Evolutionary conservation across 1,140 invertebrate species (phyloP).

Genomic region (Drosophila jambulina): DNA sequence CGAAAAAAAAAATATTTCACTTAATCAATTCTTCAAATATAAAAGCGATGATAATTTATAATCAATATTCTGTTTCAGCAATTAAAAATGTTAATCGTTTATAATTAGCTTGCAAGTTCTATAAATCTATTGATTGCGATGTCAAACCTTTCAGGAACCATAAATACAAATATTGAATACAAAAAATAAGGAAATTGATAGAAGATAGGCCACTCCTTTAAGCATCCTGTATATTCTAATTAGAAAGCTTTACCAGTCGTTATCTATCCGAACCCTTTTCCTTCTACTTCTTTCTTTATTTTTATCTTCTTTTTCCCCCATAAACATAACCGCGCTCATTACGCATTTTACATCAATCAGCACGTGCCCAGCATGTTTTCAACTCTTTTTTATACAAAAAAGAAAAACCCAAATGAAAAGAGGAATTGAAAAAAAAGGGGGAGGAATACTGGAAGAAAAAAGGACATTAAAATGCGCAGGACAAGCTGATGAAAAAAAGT

Average conservation of each 20-base stretch:
- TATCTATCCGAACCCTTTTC: slow-evolving; percentile 56
- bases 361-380: slow-evolving; percentile 78
- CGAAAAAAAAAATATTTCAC: not conserved
- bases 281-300: slow-evolving; percentile 3
- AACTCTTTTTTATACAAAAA: slow-evolving; percentile 49
- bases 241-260: slow-evolving; percentile 68
- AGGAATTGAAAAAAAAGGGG: slow-evolving; percentile 22
- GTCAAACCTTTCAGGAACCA: not conserved
- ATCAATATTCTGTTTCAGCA: not conserved
- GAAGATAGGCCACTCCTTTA: not conserved
- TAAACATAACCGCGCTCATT: slow-evolving; percentile 76
- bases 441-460: slow-evolving; percentile 3
- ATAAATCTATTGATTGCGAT: not conserved
- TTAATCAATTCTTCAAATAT: not conserved
- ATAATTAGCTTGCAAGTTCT: too few species aligned
- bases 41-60: not conserved
- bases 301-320: slow-evolving; percentile 13
- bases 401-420: slow-evolving; percentile 16
- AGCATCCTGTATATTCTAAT: slow-evolving; percentile 66
- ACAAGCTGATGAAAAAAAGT: slow-evolving; percentile 49
- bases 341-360: slow-evolving; percentile 82
- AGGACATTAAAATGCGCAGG: slow-evolving; percentile 67
- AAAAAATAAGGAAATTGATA: not conserved
- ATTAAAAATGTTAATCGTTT: not conserved
- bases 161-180: not conserved